phyloP scores from a whole-genome alignment of 2,113 vertebrate species.

The Megalops atlanticus region DNA sequence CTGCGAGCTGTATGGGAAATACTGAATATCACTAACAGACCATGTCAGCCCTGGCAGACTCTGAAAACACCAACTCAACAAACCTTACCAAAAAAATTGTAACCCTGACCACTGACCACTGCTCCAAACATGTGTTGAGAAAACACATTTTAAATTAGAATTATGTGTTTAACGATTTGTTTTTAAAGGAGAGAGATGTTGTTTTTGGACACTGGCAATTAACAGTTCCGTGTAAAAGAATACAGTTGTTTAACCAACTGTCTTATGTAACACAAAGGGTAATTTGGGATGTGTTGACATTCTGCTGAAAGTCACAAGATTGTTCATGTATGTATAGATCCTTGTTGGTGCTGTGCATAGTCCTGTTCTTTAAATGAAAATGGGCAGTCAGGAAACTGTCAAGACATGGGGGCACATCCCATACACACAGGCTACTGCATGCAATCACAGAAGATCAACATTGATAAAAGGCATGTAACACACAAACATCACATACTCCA shows the following conservation, averaged over 20 bases:
- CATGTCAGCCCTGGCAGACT: no score
- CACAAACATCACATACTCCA: no score
- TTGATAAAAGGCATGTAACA: no score
- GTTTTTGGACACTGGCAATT: neutral
- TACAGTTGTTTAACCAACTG: neutral
- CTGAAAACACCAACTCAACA: no score
- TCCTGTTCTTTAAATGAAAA: no score
- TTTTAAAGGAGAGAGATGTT: no score
- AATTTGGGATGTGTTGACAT: constrained; percentile 40
- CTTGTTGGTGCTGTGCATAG: no score
- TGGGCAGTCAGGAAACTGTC: no score
- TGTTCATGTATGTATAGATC: constrained; percentile 1
- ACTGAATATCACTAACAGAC: neutral
- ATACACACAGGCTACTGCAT: neutral
- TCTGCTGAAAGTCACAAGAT: constrained; percentile 41
- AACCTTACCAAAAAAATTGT: neutral
- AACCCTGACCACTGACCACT: neutral
- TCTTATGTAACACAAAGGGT: constrained; percentile 33
- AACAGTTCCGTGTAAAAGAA: neutral
- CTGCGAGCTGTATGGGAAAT: neutral
- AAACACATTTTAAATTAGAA: no score
- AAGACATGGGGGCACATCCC: no score
- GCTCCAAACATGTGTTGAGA: no score
- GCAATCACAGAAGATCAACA: neutral
- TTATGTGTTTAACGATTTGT: no score